Base-by-base conservation (phyloP, 2,797 vertebrate species). In the Heliangelus exortis region DNA sequence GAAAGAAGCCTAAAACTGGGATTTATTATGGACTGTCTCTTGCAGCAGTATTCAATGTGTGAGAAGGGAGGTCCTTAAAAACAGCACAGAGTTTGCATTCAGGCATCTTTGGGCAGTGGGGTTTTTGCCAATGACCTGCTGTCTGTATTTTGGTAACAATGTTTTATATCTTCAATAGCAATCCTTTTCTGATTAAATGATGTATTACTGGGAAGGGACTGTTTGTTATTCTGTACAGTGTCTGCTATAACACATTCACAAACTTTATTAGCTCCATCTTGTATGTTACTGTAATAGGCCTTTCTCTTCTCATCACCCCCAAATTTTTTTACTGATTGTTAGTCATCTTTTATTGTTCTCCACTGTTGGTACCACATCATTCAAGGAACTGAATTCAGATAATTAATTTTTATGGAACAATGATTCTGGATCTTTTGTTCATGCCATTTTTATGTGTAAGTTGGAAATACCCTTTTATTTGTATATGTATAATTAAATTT, bases 281-380 rank as follows among this genome's bases (percentile, higher is more conserved):
- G 6, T 6, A 8, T 4, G 0, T 71, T 53, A 8, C 34, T 41
- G 0, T 72, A 43, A 20, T 6, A 19, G 34, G 13, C 8, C 9
- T 8, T 51, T 12, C 2, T 43, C 25, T 29, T 55, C 17, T 1
- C 15, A 45, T 4, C 3, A 11, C 13, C 3, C 3, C 7, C 48
- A 55, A 29, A 4, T 8, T 1, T 10, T 66, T 18, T 33, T 2
- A 26, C 8, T 67, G 11, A 8, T 48, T 48, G 5, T n/a, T 81
- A 54, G 12, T 53, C 12, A 15, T 21, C 19, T 67, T 51, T 45
- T 29, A 5, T 79, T 69, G 8, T 16, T 88, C 21, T 72, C 10
- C 2, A 19, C 0, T 22, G 11, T 29, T 31, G 19, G 12, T 58
- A 47, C 8, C 12, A 19, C 25, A 9, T 77, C 6, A 2, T 88